phyloP scores from a whole-genome alignment of 2,113 vertebrate genomes.

The Pedionomus torquatus region DNA sequence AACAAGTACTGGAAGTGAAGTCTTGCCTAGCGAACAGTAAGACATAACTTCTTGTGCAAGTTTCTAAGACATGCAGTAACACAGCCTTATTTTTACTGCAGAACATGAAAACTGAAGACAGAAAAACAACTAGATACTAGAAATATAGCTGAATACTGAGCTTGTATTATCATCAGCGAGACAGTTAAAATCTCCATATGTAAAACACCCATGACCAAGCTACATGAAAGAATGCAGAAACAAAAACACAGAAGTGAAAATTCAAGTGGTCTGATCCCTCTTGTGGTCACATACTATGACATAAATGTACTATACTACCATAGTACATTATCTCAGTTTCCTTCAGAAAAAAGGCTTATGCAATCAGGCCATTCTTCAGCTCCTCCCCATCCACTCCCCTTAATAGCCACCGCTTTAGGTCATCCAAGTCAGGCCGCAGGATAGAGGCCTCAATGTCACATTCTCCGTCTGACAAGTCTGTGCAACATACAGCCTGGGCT shows the following conservation, averaged over 20 bases:
- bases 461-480: background rate
- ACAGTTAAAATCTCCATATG: background rate
- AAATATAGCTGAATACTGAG: too few relatives aligned
- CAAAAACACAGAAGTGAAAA: background rate
- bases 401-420: background rate
- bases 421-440: background rate
- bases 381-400: background rate
- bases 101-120: background rate
- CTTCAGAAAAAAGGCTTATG: background rate
- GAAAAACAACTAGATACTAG: background rate
- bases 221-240: background rate
- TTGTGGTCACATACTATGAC: background rate
- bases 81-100: background rate
- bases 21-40: background rate
- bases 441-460: background rate
- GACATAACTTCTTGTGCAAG: background rate
- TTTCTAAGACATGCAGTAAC: background rate
- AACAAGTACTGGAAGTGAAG: background rate
- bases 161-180: background rate
- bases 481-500: accelerated
- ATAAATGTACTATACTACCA: background rate
- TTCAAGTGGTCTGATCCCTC: conserved; percentile 1
- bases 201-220: background rate
- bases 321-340: background rate
- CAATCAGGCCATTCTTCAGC: background rate